Evolutionary conservation across 1,140 invertebrate genomes (phyloP).

Genomic region (Nephila pilipes): DNA sequence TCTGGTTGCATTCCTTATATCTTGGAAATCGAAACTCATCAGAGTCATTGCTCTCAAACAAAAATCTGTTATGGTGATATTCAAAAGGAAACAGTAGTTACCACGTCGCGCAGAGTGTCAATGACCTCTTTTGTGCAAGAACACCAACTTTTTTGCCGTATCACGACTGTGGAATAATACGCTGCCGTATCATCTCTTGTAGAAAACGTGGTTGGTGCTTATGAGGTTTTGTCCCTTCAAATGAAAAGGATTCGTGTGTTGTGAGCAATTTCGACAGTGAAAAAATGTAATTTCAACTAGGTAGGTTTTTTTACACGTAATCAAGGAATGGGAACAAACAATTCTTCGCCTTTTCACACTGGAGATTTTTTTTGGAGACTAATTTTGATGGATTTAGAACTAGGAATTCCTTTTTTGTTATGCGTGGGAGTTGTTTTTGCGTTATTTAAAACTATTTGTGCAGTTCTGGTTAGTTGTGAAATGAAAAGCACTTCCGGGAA

Average conservation of each 20-base stretch:
- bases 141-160: constrained; percentile 14
- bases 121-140: constrained; percentile 12
- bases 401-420: background rate
- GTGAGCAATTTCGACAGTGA: background rate
- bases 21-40: background rate
- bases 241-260: constrained; percentile 32
- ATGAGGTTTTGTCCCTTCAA: constrained; percentile 20
- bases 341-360: background rate
- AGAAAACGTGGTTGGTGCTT: constrained; percentile 39
- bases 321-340: constrained; percentile 21
- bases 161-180: constrained; percentile 38
- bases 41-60: background rate
- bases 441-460: background rate
- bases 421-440: background rate
- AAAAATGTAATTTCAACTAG: background rate
- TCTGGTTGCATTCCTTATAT: background rate
- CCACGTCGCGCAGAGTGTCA: constrained; percentile 16
- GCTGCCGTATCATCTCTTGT: constrained; percentile 2
- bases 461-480: background rate
- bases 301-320: background rate
- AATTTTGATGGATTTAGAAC: background rate
- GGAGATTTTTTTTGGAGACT: background rate
- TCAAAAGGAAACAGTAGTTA: constrained; percentile 28
- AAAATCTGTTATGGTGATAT: constrained; percentile 17
- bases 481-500: background rate